Evolutionary conservation across 1,140 invertebrate genomes (phyloP).

Genomic region (Pristionchus pacificus): DNA sequence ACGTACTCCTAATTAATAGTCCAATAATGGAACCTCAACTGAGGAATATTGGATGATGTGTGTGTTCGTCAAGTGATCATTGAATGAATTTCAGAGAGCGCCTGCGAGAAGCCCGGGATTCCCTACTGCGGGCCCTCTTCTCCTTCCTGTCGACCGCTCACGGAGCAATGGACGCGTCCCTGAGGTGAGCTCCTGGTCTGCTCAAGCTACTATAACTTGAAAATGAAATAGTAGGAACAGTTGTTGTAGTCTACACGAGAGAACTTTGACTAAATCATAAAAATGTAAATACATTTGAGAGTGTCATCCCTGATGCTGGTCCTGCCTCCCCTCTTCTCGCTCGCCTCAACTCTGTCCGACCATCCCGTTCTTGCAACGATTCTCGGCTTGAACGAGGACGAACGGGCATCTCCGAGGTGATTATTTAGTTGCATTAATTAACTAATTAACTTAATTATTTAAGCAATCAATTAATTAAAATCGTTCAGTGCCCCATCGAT

Average conservation of each 20-base stretch:
- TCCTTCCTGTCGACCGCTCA: slow-evolving; percentile 33
- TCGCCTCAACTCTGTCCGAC: slow-evolving; percentile 36
- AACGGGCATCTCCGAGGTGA: not conserved
- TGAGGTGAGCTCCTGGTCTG: slow-evolving; percentile 6
- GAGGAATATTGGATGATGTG: too few relatives aligned
- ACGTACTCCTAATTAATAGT: too few relatives aligned
- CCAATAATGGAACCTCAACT: too few relatives aligned
- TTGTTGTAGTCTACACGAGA: not conserved
- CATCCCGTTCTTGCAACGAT: slow-evolving; percentile 35
- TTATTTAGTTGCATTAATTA: too few relatives aligned
- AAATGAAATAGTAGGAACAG: not conserved
- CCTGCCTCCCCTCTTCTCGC: slow-evolving; percentile 38
- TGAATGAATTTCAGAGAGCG: slow-evolving; percentile 42
- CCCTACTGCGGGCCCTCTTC: slow-evolving; percentile 46
- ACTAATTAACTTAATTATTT: too few relatives aligned
- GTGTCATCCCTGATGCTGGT: slow-evolving; percentile 47
- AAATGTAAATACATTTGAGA: slow-evolving; percentile 4
- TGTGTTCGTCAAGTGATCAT: too few relatives aligned
- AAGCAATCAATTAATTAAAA: not conserved
- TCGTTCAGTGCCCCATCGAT: not conserved
- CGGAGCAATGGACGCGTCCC: slow-evolving; percentile 35
- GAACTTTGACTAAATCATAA: not conserved
- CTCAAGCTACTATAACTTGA: not conserved
- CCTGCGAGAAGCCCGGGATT: slow-evolving; percentile 44
- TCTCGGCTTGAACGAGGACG: slow-evolving; percentile 44